phyloP scores from a whole-genome alignment of 2,888 invertebrate genomes.

The Archips xylosteana region DNA sequence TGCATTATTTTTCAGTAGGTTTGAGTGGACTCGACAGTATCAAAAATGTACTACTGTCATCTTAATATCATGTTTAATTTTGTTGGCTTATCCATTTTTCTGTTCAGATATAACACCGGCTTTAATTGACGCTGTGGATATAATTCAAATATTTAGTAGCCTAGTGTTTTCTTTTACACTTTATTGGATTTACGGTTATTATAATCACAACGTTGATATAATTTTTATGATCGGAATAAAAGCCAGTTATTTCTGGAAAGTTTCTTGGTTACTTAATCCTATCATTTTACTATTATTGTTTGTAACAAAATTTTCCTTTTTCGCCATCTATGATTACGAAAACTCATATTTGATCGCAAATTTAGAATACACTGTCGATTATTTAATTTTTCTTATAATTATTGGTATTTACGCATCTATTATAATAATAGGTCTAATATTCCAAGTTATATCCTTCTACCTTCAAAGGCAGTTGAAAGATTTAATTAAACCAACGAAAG shows the following conservation, averaged over 20 bases:
- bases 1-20: constrained; percentile 53
- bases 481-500: constrained; percentile 56
- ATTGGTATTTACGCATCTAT: constrained; percentile 59
- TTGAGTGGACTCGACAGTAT: constrained; percentile 52
- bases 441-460: constrained; percentile 55
- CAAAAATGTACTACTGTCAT: constrained; percentile 53
- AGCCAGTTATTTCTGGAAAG: constrained; percentile 71
- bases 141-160: constrained; percentile 66
- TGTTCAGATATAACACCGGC: constrained; percentile 70
- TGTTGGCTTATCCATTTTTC: constrained; percentile 66
- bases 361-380: constrained; percentile 51
- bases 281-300: constrained; percentile 57
- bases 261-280: constrained; percentile 69
- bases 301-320: constrained; percentile 51
- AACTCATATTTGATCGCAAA: constrained; percentile 54
- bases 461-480: constrained; percentile 47
- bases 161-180: constrained; percentile 68
- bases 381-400: constrained; percentile 58
- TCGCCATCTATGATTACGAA: constrained; percentile 49
- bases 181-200: constrained; percentile 75
- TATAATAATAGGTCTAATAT: constrained; percentile 56
- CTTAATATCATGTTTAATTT: constrained; percentile 53
- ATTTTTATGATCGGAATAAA: constrained; percentile 80
- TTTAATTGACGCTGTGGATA: constrained; percentile 61
- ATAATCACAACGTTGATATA: constrained; percentile 73